Base-by-base conservation (phyloP, 2,797 vertebrate species). In the Tokudaia tokunoshimensis region DNA sequence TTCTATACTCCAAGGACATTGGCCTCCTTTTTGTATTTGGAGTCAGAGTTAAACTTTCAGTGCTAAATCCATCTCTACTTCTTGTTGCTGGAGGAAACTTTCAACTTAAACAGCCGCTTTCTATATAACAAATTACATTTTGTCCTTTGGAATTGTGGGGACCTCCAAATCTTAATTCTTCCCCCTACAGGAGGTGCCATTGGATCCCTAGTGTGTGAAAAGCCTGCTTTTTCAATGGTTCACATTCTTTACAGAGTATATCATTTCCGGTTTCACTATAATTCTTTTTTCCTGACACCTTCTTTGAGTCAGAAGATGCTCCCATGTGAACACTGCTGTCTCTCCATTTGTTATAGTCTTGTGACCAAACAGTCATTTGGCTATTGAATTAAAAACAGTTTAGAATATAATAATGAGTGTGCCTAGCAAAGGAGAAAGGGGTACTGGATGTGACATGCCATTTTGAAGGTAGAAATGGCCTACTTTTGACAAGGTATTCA, bases 381-480 rank as follows among this genome's bases (percentile, higher is more conserved):
- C 26, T 57, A 78, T 8, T 86, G 65, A 93, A 82, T 96, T 76
- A 74, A 92, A 93, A 92, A 94, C 47, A 91, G 82, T 92, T 26
- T 70, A 89, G 75, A 86, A 47, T 41, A n/a, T 65, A 74, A 61
- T 24, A 44, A 89, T 94, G 87, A 67, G 19, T 52, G 26, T 88
- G 83, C 50, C 78, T 92, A 76, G 34, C 59, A 96, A 74, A 82
- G 24, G 15, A 89, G 78, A 63, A 76, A 76, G 15, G 87, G 52
- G 83, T n/a, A 26, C n/a, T 96, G 24, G 55, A 87, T 80, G 83
- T 75, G 52, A 17, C 17, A 50, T 86, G 55, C 17, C 82, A 93
- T 89, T 96, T 92, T 93, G n/a, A 94, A 96, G 92, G 20, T 92
- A 95, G 2, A 94, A 83, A 61, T 94, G 75, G 9, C 75, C 76